These are phyloP conservation scores for Drosophila nigritarsus DNA, from an alignment of 2,888 invertebrate genomes.

Conservation along the genomic window DNA sequence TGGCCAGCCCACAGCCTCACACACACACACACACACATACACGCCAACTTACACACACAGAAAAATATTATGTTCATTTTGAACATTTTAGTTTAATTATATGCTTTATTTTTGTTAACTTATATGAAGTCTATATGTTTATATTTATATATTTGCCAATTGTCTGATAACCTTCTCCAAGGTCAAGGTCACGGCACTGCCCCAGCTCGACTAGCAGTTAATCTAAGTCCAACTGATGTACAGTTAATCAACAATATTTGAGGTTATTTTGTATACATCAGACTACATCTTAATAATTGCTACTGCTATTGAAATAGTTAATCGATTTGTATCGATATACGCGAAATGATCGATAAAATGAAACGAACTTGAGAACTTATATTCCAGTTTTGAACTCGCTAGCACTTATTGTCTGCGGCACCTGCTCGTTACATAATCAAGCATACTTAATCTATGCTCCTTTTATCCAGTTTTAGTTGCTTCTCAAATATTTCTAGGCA, in stretches of 20 bases:
- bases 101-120: neutral
- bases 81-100: neutral
- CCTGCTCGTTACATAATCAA: neutral
- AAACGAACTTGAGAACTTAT: neutral
- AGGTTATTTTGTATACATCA: neutral
- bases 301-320: neutral
- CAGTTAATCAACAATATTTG: neutral
- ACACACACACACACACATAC: conserved; percentile 13
- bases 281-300: neutral
- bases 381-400: neutral
- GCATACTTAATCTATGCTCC: neutral
- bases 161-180: neutral
- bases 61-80: neutral
- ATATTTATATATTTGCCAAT: neutral
- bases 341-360: neutral
- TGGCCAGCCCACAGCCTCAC: conserved; percentile 27
- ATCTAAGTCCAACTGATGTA: neutral
- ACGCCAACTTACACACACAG: conserved; percentile 16
- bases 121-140: neutral
- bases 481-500: neutral
- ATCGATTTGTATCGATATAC: neutral
- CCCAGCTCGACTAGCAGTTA: no score
- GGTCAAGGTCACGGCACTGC: neutral
- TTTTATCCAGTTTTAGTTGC: neutral
- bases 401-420: neutral